Evolutionary conservation across 1,140 invertebrate genomes (phyloP), one percentile per base, ranked within the genome.

Genomic region (Oncopodura yosiiana): DNA sequence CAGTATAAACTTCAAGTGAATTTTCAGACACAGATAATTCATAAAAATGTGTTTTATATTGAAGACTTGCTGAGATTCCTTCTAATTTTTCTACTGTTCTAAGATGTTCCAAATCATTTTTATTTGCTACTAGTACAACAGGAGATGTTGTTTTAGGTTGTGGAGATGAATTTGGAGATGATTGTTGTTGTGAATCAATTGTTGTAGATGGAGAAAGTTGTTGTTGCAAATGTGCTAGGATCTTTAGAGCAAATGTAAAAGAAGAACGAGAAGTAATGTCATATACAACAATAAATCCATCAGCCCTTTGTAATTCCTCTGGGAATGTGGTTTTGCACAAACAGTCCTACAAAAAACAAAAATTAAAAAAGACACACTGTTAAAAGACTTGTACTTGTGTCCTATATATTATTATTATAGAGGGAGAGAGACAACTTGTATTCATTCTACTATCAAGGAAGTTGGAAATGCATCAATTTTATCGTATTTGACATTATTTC

Each of bases 21-120:
- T 83, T 82, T 65, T 87, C 83, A 0, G 84, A 82, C 3, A 84
- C 83, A 23, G 82, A 84, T 16, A 84, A 78, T 68, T 86, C 83
- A 66, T 79, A 79, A 69, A 84, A 86, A 34, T 78, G 79, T 24
- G 46, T 37, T 6, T 78, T 77, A 61, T 79, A 76, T 56, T 81
- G 75, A 26, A 78, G 71, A 2, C 82, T 80, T 9, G 78, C 63
- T 23, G 77, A 74, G 58, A 80, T 75, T 8, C 82, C 84, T 68
- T 86, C 83, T 18, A 76, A 74, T 63, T 80, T 79, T 44, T 78
- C 75, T 12, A 86, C 81, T 73, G 80, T 73, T 76, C 84, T 71
- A 19, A 84, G 70, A 69, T 85, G 83, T 68, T 84, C 83, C 55
- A 86, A 72, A 69, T 86, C 84, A 3, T 76, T 78, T 68, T 86